Percentiles rank a stretch among this genome's conserved stretches.
These are phyloP conservation scores for Thamnaconus septentrionalis DNA, from an alignment of 2,113 vertebrate genomes.

Conservation along the genomic window DNA sequence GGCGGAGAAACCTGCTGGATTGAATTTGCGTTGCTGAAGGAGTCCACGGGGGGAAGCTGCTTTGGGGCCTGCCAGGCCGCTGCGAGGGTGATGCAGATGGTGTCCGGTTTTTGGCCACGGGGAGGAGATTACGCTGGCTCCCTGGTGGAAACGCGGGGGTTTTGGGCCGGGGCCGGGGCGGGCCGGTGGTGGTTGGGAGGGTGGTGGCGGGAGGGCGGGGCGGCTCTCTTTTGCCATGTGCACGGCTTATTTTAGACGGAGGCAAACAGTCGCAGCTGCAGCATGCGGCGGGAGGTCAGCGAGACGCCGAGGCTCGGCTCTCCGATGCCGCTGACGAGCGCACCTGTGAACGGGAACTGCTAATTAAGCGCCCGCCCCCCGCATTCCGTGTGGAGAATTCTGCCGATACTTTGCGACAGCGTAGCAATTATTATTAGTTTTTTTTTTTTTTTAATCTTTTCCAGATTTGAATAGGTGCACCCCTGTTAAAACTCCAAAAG, in stretches of 20 bases:
- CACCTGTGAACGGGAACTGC: too few species aligned
- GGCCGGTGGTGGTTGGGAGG: neutral
- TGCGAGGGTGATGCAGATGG: conserved; percentile 57
- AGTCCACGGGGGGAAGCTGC: conserved; percentile 36
- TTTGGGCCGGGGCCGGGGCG: conserved; percentile 39
- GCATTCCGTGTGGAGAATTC: too few species aligned
- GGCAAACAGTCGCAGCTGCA: conserved; percentile 4
- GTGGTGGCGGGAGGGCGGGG: too few species aligned
- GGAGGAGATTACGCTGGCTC: conserved; percentile 34
- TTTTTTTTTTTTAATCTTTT: too few species aligned
- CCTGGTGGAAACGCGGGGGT: conserved; percentile 35
- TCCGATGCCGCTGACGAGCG: too few species aligned
- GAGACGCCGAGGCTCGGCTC: too few species aligned
- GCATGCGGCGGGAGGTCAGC: conserved; percentile 12
- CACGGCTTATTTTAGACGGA: conserved; percentile 35
- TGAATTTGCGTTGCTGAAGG: conserved; percentile 39
- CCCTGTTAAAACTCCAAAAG: conserved; percentile 6
- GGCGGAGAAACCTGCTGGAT: conserved; percentile 12
- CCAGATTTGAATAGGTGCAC: neutral
- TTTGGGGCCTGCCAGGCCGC: conserved; percentile 30
- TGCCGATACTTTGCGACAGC: too few species aligned
- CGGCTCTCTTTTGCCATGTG: neutral
- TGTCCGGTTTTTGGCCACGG: conserved; percentile 32
- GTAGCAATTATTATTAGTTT: too few species aligned
- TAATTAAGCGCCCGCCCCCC: too few species aligned